These are phyloP conservation scores for Parascotia fuliginaria DNA, from an alignment of 2,888 invertebrate species.

Conservation along the genomic window DNA sequence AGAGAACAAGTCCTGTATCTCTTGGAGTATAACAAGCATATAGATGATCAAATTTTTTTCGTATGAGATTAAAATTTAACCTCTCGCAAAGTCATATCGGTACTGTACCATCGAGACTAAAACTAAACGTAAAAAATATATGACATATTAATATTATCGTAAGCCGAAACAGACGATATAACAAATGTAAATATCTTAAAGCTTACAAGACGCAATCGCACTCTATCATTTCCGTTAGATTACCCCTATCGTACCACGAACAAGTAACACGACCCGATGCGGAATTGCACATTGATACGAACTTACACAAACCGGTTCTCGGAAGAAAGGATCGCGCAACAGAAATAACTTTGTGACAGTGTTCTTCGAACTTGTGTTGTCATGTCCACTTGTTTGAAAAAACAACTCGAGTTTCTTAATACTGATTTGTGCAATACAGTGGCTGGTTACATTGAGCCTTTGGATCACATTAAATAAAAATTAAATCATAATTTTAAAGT, in stretches of 20 bases:
- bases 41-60: no score
- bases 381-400: slow-evolving; percentile 35
- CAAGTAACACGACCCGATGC: slow-evolving; percentile 48
- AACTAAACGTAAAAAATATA: no score
- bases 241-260: slow-evolving; percentile 51
- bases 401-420: slow-evolving; percentile 14
- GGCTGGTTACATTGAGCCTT: no score
- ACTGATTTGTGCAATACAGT: background rate
- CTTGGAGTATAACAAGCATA: no score
- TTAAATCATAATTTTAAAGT: no score
- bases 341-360: slow-evolving; percentile 57
- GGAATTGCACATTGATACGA: slow-evolving; percentile 42
- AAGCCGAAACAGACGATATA: slow-evolving; percentile 6
- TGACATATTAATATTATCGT: background rate
- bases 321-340: slow-evolving; percentile 50
- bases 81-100: no score
- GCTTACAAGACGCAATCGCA: slow-evolving; percentile 32
- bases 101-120: no score
- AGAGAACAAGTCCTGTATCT: no score
- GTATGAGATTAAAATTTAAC: no score
- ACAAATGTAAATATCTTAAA: slow-evolving; percentile 32
- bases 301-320: slow-evolving; percentile 52
- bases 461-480: no score
- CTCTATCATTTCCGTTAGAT: slow-evolving; percentile 64
- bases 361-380: slow-evolving; percentile 52